Conservation (phyloP, 37 sponge, comb jelly and placozoan genomes). For the Hexactinellida sp. region DNA sequence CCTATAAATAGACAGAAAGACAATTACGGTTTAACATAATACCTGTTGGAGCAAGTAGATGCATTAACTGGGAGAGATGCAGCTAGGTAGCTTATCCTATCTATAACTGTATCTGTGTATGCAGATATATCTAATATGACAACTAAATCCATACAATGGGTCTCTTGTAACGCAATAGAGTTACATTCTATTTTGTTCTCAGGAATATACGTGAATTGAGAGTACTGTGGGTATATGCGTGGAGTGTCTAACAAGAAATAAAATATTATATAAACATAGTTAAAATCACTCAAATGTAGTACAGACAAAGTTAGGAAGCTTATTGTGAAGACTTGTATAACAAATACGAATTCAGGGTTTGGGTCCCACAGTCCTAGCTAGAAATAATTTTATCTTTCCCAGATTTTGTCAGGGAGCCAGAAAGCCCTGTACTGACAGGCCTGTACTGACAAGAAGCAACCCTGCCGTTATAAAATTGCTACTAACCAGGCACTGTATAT, state of each 20-base stretch:
- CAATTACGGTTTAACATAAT: too few relatives aligned
- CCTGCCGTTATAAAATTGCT: too few relatives aligned
- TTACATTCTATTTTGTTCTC: neutral
- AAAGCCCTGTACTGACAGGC: too few relatives aligned
- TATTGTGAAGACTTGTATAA: neutral
- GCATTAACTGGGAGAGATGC: neutral
- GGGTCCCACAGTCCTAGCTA: too few relatives aligned
- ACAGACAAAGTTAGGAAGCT: neutral
- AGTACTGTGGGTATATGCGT: neutral
- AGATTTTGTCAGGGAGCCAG: too few relatives aligned
- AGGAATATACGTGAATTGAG: conserved; percentile 2
- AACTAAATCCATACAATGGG: neutral
- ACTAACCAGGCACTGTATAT: neutral
- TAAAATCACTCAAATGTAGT: neutral
- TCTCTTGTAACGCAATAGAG: neutral
- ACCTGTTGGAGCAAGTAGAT: neutral
- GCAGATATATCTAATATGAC: neutral
- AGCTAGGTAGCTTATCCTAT: neutral
- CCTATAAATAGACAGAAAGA: too few relatives aligned
- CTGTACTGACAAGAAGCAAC: too few relatives aligned
- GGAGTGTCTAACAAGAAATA: neutral
- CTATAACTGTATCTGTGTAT: neutral
- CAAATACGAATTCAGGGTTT: too few relatives aligned
- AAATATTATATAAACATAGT: neutral
- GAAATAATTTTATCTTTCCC: too few relatives aligned